Percentiles rank a stretch among this genome's conserved stretches.
These are phyloP conservation scores for Colius striatus DNA, from an alignment of 2,113 vertebrate species.

Conservation along the genomic window DNA sequence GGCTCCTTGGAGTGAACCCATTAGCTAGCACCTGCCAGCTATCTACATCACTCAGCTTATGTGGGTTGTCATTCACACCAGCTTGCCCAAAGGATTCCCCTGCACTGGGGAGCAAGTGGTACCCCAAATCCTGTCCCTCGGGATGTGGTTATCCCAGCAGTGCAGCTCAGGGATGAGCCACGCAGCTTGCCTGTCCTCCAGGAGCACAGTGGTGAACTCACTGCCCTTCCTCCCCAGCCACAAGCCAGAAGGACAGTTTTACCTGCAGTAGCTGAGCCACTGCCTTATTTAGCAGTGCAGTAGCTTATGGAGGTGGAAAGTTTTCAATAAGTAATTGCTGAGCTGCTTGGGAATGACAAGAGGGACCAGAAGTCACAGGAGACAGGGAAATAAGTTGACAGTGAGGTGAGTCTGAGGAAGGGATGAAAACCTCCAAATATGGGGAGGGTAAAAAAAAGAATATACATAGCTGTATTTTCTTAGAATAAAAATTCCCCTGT, in stretches of 20 bases:
- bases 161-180: neutral
- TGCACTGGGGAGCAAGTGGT: neutral
- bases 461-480: neutral
- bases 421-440: neutral
- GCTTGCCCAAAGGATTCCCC: neutral
- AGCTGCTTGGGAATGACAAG: slow-evolving; percentile 44
- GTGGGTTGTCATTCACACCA: neutral
- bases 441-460: rapidly evolving
- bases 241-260: slow-evolving; percentile 8
- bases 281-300: slow-evolving; percentile 40
- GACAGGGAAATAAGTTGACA: neutral
- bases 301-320: slow-evolving; percentile 49
- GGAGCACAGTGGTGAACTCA: neutral
- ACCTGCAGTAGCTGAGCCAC: slow-evolving; percentile 28
- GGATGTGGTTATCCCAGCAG: neutral
- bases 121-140: neutral
- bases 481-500: neutral
- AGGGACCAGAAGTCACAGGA: slow-evolving; percentile 29
- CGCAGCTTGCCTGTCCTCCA: neutral
- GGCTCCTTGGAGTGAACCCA: neutral
- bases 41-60: neutral
- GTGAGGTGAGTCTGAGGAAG: neutral
- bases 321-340: slow-evolving; percentile 55
- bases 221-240: neutral
- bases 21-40: neutral